Base-by-base conservation (phyloP, 2,113 vertebrate genomes). In the Pollachius pollachius region DNA sequence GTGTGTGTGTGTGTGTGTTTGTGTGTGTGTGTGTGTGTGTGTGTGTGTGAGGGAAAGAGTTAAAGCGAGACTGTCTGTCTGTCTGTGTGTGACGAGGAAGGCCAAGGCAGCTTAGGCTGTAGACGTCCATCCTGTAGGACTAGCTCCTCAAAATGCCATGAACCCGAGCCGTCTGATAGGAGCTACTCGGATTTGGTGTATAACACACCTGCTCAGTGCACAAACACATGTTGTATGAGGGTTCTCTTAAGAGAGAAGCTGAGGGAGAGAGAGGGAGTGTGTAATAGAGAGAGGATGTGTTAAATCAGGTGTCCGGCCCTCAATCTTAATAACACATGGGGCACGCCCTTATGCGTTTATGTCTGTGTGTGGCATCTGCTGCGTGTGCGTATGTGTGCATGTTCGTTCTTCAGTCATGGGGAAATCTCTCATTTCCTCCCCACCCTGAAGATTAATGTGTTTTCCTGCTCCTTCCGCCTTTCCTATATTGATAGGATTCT, bases 151-250 rank as follows among this genome's bases (percentile, higher is more conserved):
- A 54, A 68, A 74, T 41, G 12, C 58, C 62, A 58, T 84, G 81
- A 82, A 74, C 82, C 71, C 81, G 67, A 84, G 82, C 74, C 78
- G 23, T 61, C 15, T 58, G 18, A 58, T n/a, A n/a, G 56, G 15
- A 9, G 56, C 56, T 9, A 13, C 41, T 48, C 8, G 12, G 2
- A 13, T 48, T 16, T 57, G 13, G 16, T n/a, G 54, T 16, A 17
- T 57, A 57, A 16, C n/a, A n/a, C 15, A 57, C 15, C 54, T 57
- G 15, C 13, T 16, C 2, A 4, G 54, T 17, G 54, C 54, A 57
- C 7, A 57, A 9, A 57, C 54, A 57, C 16, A 17, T n/a, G 54
- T 16, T 16, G 5, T 17, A 13, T 16, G 54, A 57, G 54, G 15
- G 54, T 57, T 16, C 54, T 57, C 15, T 17, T 7, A 18, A 61